Evolutionary conservation across 2,888 invertebrate genomes (phyloP).

Genomic region (Lithodes maja): DNA sequence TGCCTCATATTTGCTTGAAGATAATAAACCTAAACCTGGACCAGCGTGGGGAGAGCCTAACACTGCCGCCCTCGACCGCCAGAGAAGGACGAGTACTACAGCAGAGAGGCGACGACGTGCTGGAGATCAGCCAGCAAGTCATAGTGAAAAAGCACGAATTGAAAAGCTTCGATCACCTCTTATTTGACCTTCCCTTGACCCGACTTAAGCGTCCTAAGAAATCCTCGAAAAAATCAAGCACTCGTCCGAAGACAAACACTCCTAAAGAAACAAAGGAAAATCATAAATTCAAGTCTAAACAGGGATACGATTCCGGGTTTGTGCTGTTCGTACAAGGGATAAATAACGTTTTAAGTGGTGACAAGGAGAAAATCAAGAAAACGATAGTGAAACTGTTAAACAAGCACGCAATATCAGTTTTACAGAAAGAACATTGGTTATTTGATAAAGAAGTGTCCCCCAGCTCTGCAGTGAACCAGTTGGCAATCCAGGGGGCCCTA

Average conservation of each 20-base stretch:
- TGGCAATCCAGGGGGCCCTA: slow-evolving; percentile 30
- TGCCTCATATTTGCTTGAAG: slow-evolving; percentile 51
- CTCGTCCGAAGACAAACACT: background rate
- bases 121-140: background rate
- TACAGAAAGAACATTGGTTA: slow-evolving; percentile 36
- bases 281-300: background rate
- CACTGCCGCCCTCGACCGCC: slow-evolving; percentile 10
- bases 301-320: slow-evolving; percentile 23
- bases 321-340: slow-evolving; percentile 48
- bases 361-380: slow-evolving; percentile 32
- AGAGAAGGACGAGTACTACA: background rate
- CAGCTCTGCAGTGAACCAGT: slow-evolving; percentile 22
- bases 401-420: slow-evolving; percentile 40
- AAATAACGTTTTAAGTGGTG: slow-evolving; percentile 19
- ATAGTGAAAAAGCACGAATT: slow-evolving; percentile 38
- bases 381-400: slow-evolving; percentile 37
- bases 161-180: slow-evolving; percentile 47
- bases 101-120: background rate
- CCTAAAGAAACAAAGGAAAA: background rate
- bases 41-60: slow-evolving; percentile 38
- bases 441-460: background rate
- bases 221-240: background rate
- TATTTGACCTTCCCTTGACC: slow-evolving; percentile 31
- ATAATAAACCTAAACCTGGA: slow-evolving; percentile 55
- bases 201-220: background rate